Evolutionary conservation across 2,113 vertebrate species (phyloP), one percentile per base, ranked within the genome.

Genomic region (Scophthalmus maximus): DNA sequence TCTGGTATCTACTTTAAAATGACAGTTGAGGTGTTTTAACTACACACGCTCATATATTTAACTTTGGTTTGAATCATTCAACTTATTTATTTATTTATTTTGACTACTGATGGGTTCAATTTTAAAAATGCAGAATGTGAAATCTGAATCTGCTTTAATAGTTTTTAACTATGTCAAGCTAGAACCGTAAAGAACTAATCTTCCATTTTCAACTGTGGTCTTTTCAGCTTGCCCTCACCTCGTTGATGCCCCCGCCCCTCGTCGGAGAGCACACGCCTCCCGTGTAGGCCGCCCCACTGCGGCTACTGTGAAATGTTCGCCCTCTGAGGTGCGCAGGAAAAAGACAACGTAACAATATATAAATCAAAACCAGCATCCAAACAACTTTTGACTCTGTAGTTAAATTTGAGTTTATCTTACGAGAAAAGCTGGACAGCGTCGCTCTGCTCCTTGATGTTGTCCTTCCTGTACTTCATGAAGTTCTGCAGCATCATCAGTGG

Each of bases 371-470:
- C 4, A 26, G 50, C 12, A 1, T 11, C 15, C 44, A 52, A 59
- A 65, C 8, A 25, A 56, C 4, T n/a, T 14, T 56, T 8, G 17
- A 15, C 18, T 15, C 8, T 25, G 14, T 1, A 8, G 3, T n/a
- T n/a, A 32, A 22, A 52, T 47, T 29, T 0, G 15, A 53, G 36
- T n/a, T 44, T 8, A 3, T 12, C 15, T 95, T 87, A 98, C 96
- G 96, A 98, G 92, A 98, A 96, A 83, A 98, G 96, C 77, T 98
- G 96, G 49, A 95, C 91, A 8, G 94, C 93, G 25, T 98, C 97
- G 0, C 95, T 96, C 69, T 93, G 94, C 84, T 97, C 95, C 1
- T 84, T 92, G 38, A 94, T 89, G 61, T 91, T 94, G 69, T 96
- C 95, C 8, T 88, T 94, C 50, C 95, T 92, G 91, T 98, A 97